phyloP scores from a whole-genome alignment of 2,888 invertebrate genomes.

The Aproaerema taeniolella region DNA sequence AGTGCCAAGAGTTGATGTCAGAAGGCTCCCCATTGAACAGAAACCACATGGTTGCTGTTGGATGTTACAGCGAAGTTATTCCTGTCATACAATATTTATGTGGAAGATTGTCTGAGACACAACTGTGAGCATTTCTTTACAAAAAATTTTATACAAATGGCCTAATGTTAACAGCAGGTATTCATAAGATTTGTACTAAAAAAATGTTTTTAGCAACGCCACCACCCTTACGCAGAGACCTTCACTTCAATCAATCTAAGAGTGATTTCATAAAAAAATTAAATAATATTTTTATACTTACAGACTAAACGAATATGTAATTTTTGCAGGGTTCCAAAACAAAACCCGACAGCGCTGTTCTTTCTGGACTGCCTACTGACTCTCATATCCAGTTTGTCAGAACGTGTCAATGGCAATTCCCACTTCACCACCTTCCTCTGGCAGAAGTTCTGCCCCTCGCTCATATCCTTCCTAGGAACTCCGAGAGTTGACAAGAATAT shows the following conservation, averaged over 20 bases:
- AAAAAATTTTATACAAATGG: too few species aligned
- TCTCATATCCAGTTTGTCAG: conserved; percentile 88
- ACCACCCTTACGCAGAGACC: too few species aligned
- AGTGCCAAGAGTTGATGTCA: conserved; percentile 83
- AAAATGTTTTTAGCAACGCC: too few species aligned
- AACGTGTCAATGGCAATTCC: conserved; percentile 88
- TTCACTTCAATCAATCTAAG: too few species aligned
- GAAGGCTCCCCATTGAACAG: conserved; percentile 67
- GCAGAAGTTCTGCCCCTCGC: conserved; percentile 94
- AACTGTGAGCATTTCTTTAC: conserved; percentile 73
- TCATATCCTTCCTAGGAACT: conserved; percentile 92
- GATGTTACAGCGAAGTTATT: conserved; percentile 93
- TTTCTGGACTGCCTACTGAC: conserved; percentile 92
- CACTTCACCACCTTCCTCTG: conserved; percentile 93
- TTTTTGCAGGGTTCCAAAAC: conserved; percentile 76
- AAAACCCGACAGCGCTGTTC: conserved; percentile 83
- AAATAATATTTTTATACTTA: too few species aligned
- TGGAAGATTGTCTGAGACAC: conserved; percentile 89
- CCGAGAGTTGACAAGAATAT: conserved; percentile 90
- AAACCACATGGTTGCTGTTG: conserved; percentile 81
- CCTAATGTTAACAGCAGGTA: too few species aligned
- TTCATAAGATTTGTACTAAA: too few species aligned
- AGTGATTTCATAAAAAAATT: too few species aligned
- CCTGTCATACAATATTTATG: conserved; percentile 94
- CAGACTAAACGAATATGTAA: too few species aligned